These are phyloP conservation scores for Dugesia japonica DNA, from an alignment of 2,888 invertebrate genomes.

Conservation along the genomic window DNA sequence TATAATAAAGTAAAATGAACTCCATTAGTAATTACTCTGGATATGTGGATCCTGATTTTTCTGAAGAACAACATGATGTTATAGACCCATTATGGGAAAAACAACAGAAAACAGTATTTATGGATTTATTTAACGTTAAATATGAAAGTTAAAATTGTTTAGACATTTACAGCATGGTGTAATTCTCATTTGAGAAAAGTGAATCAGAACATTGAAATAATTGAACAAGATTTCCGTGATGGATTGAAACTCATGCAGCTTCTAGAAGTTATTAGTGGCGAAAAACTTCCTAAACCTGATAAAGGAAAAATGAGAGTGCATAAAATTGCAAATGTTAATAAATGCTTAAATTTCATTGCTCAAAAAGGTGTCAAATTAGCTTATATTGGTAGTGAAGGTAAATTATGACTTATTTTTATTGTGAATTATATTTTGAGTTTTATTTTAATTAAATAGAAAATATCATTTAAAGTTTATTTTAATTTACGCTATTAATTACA, in stretches of 20 bases:
- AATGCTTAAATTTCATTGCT: constrained; percentile 93
- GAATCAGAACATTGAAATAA: constrained; percentile 92
- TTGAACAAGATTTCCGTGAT: constrained; percentile 98
- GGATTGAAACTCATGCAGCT: constrained; percentile 95
- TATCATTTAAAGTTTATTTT: no score
- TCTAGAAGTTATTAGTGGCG: constrained; percentile 83
- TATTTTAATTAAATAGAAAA: no score
- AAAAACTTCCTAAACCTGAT: constrained; percentile 94
- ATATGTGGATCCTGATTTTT: background rate
- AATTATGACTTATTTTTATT: background rate
- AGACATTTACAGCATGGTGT: constrained; percentile 99
- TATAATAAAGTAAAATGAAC: background rate
- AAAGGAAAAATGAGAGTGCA: constrained; percentile 97
- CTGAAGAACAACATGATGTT: background rate
- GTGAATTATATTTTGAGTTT: no score
- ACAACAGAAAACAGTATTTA: constrained; percentile 8
- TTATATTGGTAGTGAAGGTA: constrained; percentile 92
- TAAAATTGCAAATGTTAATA: constrained; percentile 97
- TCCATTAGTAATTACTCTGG: background rate
- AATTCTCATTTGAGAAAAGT: constrained; percentile 98
- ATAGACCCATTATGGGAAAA: background rate
- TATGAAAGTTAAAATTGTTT: no score
- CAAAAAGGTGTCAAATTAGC: constrained; percentile 96
- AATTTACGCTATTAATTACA: no score
- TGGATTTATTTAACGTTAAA: no score